These are phyloP conservation scores for Halcyon chelicuti DNA, from an alignment of 2,797 vertebrate genomes.

Conservation along the genomic window DNA sequence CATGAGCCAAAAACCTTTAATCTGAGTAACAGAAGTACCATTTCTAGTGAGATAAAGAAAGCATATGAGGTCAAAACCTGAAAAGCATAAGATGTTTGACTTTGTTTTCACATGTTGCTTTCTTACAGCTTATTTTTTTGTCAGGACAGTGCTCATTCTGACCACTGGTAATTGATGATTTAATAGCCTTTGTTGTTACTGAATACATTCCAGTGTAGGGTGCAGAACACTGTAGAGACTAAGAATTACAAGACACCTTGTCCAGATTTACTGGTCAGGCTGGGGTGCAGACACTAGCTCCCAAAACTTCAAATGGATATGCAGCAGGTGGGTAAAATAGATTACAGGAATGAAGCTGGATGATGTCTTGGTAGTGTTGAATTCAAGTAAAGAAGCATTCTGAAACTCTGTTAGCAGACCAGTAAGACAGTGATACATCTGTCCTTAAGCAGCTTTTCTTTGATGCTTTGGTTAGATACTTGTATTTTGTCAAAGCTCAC, in stretches of 20 bases:
- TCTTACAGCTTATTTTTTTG: background rate
- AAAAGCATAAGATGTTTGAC: background rate
- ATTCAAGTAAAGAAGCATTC: background rate
- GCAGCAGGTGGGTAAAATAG: background rate
- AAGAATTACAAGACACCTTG: background rate
- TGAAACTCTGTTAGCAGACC: background rate
- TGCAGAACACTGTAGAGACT: background rate
- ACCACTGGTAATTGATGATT: background rate
- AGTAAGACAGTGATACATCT: background rate
- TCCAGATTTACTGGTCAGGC: background rate
- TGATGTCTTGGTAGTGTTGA: background rate
- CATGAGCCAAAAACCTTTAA: background rate
- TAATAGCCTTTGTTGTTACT: background rate
- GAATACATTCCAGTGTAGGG: background rate
- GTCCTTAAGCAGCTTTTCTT: background rate
- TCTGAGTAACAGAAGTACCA: background rate
- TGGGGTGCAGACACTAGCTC: background rate
- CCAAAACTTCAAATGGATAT: background rate
- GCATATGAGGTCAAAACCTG: background rate
- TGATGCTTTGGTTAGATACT: background rate
- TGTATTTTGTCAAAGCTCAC: background rate
- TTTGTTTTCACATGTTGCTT: background rate
- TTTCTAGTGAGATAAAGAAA: background rate
- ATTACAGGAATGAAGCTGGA: background rate
- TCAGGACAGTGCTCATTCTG: background rate